Base-by-base conservation (phyloP, 2,113 vertebrate genomes). In the Sinocyclocheilus anshuiensis region DNA sequence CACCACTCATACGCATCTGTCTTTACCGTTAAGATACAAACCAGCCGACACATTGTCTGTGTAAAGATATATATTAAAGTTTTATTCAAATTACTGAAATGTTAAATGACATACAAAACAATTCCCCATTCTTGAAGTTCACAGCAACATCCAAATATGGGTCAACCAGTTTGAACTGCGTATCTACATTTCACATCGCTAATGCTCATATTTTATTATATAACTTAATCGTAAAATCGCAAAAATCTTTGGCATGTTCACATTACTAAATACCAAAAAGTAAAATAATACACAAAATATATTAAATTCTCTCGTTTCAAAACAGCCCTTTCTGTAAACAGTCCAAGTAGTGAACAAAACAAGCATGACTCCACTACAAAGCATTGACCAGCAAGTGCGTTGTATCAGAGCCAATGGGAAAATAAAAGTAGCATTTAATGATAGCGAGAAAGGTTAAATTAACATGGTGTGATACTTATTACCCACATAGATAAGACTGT, bases 61-160 rank as follows among this genome's bases (percentile, higher is more conserved):
- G 65, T 84, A 89, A 84, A 90, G 90, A 92, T 91, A 95, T 95
- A 95, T 95, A 95, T 95, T 95, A 95, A 93, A 76, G 85, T 91
- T 91, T 95, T 94, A 94, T 93, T 91, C 94, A 89, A 92, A 94
- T 94, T 90, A 91, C 88, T 92, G 92, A 95, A 95, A 95, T 95
- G 93, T 93, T 93, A 94, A 59, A 91, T 93, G 91, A 90, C 90
- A 94, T 92, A 93, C 91, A 92, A 92, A 93, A 91, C 91, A 86
- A 77, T 89, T 87, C 91, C 93, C 91, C 91, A 91, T 91, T 92
- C 90, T 88, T 93, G 93, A 93, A 90, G 91, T 94, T 94, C 93
- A 95, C 93, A 94, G 94, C 94, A 94, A 94, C 91, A 86, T 92
- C 87, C 88, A 76, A 90, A 83, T 92, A 91, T 86, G 87, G 90